A percentile compares a stretch with the other conserved stretches of the same genome.
phyloP scores from a whole-genome alignment of 1,140 invertebrate genomes.

The Eupeodes corollae region DNA sequence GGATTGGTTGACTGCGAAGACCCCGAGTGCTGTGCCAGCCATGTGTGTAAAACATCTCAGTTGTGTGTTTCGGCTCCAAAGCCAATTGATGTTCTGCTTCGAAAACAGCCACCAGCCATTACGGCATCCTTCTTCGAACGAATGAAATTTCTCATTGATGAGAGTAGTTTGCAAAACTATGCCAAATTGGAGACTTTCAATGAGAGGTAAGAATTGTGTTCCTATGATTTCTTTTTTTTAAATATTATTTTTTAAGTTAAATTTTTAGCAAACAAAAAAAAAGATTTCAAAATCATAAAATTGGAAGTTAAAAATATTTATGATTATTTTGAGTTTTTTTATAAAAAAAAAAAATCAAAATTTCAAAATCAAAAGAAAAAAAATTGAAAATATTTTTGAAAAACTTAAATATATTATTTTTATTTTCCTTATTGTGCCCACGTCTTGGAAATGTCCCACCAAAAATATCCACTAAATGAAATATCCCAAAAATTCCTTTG shows the following conservation, averaged over 20 bases:
- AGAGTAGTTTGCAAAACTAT: slow-evolving; percentile 93
- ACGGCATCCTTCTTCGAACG: slow-evolving; percentile 96
- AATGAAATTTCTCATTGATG: slow-evolving; percentile 96
- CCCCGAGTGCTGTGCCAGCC: slow-evolving; percentile 84
- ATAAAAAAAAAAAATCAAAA: no score
- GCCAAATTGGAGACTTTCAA: slow-evolving; percentile 90
- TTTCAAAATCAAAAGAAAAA: no score
- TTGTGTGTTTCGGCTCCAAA: slow-evolving; percentile 86
- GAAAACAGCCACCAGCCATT: slow-evolving; percentile 89
- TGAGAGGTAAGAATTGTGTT: slow-evolving; percentile 69
- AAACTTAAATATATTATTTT: not conserved
- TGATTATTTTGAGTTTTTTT: not conserved
- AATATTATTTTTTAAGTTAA: slow-evolving; percentile 4
- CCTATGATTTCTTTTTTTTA: slow-evolving; percentile 9
- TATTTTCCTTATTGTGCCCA: slow-evolving; percentile 8
- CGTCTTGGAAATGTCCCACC: slow-evolving; percentile 3
- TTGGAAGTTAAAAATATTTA: not conserved
- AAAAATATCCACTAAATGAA: not conserved
- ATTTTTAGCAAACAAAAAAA: slow-evolving; percentile 1
- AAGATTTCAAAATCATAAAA: not conserved
- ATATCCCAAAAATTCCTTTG: slow-evolving; percentile 26
- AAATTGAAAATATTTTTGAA: no score
- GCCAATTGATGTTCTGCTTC: slow-evolving; percentile 82
- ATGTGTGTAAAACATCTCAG: slow-evolving; percentile 70
- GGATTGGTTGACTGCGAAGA: slow-evolving; percentile 94